Percentiles rank a stretch among this genome's conserved stretches.
Evolutionary conservation across 1,140 invertebrate genomes (phyloP).

Genomic region (Drosophila seguyi): DNA sequence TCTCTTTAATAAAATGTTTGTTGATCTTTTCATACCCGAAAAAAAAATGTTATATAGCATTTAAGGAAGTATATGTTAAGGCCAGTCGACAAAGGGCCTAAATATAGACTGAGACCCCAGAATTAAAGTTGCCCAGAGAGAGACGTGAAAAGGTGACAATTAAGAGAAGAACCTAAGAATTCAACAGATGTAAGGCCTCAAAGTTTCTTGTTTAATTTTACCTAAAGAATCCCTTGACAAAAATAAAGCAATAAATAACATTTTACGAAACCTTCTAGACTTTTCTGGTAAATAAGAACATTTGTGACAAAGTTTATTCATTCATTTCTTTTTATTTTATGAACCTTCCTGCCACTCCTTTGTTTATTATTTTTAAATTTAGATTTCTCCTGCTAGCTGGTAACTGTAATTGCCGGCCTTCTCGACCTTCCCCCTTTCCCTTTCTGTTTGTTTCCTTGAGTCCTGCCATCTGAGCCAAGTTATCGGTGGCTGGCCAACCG

Average conservation of each 20-base stretch:
- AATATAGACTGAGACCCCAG: conserved; percentile 9
- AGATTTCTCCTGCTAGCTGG: conserved; percentile 7
- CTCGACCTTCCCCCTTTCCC: not conserved
- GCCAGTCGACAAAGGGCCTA: conserved; percentile 14
- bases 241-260: not conserved
- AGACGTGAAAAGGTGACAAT: not conserved
- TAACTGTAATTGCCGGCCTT: conserved; percentile 11
- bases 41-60: conserved; percentile 23
- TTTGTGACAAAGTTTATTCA: not conserved
- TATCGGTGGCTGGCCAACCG: not conserved
- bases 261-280: not conserved
- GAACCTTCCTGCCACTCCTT: not conserved
- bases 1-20: conserved; percentile 22
- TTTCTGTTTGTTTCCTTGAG: not conserved
- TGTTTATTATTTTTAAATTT: conserved; percentile 43
- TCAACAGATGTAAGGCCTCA: not conserved
- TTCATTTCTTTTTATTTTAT: not conserved
- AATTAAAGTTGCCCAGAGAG: not conserved
- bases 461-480: conserved; percentile 12
- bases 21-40: conserved; percentile 46
- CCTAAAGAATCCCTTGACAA: not conserved
- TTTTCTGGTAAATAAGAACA: not conserved
- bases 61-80: conserved; percentile 24
- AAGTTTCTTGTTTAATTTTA: conserved; percentile 1
- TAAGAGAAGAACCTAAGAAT: not conserved